A percentile compares a stretch with the other conserved stretches of the same genome.
Conservation (phyloP, 2,113 vertebrate genomes). For the Gymnorhina tibicen region DNA sequence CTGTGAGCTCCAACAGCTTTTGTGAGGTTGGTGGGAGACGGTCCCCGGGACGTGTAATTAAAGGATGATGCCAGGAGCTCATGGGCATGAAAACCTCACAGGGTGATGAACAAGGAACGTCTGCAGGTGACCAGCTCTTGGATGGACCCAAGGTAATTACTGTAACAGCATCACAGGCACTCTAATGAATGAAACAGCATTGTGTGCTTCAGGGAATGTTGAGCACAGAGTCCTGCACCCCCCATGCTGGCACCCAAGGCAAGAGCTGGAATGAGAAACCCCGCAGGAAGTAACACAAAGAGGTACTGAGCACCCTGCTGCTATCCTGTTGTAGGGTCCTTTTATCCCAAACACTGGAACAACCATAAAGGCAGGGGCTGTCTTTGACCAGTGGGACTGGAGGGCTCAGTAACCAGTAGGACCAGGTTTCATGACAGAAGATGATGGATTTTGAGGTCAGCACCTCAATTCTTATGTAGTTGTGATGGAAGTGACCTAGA, state of each 20-base stretch:
- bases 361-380: background rate
- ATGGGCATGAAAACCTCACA: background rate
- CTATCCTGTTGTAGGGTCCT: background rate
- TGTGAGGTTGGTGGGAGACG: background rate
- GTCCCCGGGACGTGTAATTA: background rate
- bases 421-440: background rate
- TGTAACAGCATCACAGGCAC: background rate
- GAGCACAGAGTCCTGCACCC: background rate
- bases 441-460: constrained; percentile 36
- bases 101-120: background rate
- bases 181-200: background rate
- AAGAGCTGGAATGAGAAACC: background rate
- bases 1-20: background rate
- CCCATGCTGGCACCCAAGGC: background rate
- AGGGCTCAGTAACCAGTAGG: background rate
- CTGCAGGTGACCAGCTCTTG: background rate
- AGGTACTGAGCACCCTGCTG: background rate
- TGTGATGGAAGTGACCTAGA: constrained; percentile 12
- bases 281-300: background rate
- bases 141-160: background rate
- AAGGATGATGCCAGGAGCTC: background rate
- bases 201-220: background rate
- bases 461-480: background rate
- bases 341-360: background rate
- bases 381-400: background rate